Conservation (phyloP, 2,113 vertebrate species). For the Hystrix cristata region DNA sequence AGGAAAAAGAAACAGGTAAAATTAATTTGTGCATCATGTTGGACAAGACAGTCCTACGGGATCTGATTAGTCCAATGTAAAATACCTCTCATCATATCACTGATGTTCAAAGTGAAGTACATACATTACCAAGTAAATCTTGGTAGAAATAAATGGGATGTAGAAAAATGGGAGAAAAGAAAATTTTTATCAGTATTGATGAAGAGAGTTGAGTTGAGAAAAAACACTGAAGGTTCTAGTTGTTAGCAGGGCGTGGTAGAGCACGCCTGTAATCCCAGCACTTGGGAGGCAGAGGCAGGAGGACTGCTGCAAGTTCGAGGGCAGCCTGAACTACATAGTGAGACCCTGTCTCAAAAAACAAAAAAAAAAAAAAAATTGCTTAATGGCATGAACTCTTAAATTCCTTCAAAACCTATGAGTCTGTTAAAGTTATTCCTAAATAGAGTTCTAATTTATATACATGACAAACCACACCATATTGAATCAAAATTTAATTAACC, state of each 20-base stretch:
- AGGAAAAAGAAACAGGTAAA: background rate
- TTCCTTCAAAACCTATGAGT: background rate
- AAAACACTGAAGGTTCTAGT: background rate
- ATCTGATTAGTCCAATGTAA: background rate
- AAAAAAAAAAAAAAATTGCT: background rate
- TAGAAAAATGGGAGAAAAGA: background rate
- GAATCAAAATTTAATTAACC: slow-evolving; percentile 62
- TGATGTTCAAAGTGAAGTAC: background rate
- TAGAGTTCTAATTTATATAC: background rate
- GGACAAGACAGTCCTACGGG: background rate
- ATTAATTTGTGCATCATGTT: background rate
- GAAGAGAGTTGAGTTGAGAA: background rate
- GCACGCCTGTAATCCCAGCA: too few species aligned
- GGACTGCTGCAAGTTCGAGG: too few species aligned
- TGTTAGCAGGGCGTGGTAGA: background rate
- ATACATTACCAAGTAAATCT: background rate
- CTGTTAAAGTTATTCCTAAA: slow-evolving; percentile 42
- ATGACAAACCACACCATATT: background rate
- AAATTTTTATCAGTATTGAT: background rate
- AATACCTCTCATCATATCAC: background rate
- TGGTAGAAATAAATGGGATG: background rate
- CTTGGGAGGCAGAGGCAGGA: too few species aligned
- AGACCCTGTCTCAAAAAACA: too few species aligned
- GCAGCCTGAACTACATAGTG: too few species aligned
- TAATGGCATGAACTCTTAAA: background rate